Conservation (phyloP, 2,113 vertebrate species). For the Pollimyrus isidori region DNA sequence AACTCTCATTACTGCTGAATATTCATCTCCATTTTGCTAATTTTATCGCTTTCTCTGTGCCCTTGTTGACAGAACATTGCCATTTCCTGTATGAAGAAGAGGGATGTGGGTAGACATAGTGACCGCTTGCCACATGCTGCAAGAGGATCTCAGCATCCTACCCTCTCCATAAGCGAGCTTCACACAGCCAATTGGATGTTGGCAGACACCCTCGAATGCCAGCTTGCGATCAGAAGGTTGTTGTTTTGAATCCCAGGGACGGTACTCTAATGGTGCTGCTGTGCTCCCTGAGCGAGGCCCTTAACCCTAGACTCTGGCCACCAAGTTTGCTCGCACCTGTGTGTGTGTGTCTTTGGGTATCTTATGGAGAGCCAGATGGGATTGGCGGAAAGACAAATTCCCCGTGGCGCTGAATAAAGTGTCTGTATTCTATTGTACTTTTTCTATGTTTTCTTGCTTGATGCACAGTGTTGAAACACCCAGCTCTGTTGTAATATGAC, state of each 20-base stretch:
- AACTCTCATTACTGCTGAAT: constrained; percentile 1
- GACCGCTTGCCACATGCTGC: neutral
- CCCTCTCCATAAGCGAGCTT: neutral
- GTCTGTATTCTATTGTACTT: constrained; percentile 19
- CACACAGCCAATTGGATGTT: neutral
- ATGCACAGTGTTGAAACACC: constrained; percentile 33
- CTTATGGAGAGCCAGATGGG: neutral
- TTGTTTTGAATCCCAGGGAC: neutral
- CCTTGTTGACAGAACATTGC: neutral
- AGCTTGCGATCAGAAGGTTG: neutral
- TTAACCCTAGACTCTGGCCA: neutral
- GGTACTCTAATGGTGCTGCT: neutral
- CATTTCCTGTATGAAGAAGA: neutral
- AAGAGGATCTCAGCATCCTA: too few relatives aligned
- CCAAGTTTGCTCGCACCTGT: neutral
- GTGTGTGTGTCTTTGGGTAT: neutral
- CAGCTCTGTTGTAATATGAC: constrained; percentile 36
- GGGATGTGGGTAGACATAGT: neutral
- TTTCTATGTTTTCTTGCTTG: constrained; percentile 21
- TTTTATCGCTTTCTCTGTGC: neutral
- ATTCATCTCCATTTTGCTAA: neutral
- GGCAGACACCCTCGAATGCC: neutral
- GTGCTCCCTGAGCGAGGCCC: neutral
- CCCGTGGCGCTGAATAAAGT: neutral
- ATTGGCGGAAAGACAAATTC: neutral